A percentile compares a stretch with the other conserved stretches of the same genome.
phyloP scores from a whole-genome alignment of 2,888 invertebrate genomes.

The Lasioglossum calceatum region DNA sequence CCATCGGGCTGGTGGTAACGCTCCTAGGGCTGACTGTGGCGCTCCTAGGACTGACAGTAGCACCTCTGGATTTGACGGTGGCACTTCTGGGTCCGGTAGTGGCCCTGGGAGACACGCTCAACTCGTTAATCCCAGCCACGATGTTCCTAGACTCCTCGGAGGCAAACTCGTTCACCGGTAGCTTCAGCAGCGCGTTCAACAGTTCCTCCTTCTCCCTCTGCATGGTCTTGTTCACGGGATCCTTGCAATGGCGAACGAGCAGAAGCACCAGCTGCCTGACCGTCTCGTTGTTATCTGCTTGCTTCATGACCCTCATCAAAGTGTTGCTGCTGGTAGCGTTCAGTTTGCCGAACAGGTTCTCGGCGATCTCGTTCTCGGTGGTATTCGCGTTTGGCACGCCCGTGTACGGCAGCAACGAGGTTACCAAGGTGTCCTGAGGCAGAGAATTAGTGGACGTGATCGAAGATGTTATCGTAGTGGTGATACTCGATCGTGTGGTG shows the following conservation, averaged over 20 bases:
- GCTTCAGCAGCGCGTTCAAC: constrained; percentile 89
- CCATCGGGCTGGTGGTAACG: constrained; percentile 63
- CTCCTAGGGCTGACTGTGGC: constrained; percentile 24
- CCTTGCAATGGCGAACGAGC: constrained; percentile 91
- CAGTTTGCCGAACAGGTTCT: constrained; percentile 91
- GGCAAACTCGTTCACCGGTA: constrained; percentile 85
- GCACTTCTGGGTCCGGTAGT: constrained; percentile 25
- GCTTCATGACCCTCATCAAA: constrained; percentile 92
- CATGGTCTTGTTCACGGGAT: constrained; percentile 89
- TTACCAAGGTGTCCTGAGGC: constrained; percentile 43
- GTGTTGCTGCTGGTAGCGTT: constrained; percentile 91
- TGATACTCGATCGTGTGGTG: constrained; percentile 79
- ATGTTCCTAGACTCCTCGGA: constrained; percentile 83
- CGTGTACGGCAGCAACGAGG: constrained; percentile 66
- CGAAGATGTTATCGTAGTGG: constrained; percentile 79
- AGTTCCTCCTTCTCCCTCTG: constrained; percentile 90
- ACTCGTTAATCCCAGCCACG: constrained; percentile 77
- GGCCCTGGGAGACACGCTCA: constrained; percentile 34
- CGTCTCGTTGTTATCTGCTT: constrained; percentile 91
- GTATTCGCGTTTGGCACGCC: constrained; percentile 82
- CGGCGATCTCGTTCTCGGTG: constrained; percentile 89
- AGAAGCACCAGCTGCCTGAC: constrained; percentile 90
- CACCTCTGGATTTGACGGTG: constrained; percentile 58
- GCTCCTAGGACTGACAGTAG: constrained; percentile 59
- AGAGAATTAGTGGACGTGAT: constrained; percentile 71